Percentiles rank a stretch among this genome's conserved stretches.
Conservation (phyloP, 2,797 vertebrate species). For the Sebastes matsubarae region DNA sequence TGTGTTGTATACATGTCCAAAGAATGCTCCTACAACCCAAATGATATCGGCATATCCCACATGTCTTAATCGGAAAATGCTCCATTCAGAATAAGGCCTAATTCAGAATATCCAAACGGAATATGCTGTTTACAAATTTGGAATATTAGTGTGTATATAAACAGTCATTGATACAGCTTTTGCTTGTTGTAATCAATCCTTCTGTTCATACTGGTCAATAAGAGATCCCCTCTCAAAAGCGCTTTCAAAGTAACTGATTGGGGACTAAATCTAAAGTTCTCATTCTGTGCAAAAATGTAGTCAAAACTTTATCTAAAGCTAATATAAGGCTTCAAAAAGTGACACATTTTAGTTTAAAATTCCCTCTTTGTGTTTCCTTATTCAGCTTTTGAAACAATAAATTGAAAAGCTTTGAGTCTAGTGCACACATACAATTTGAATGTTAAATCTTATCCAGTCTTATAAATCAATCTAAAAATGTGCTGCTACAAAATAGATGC, state of each 20-base stretch:
- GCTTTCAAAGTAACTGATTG: background rate
- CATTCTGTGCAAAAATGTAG: background rate
- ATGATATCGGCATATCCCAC: too few relatives aligned
- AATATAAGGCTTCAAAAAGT: background rate
- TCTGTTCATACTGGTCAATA: background rate
- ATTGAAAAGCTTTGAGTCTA: background rate
- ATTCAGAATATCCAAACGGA: background rate
- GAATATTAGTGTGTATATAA: background rate
- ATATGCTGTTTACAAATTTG: background rate
- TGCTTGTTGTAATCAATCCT: background rate
- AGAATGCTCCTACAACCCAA: too few relatives aligned
- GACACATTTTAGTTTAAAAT: background rate
- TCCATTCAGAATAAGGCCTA: background rate
- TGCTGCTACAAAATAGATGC: background rate
- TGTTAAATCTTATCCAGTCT: background rate
- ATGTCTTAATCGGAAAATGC: background rate
- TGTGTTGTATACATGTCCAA: too few relatives aligned
- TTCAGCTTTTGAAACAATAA: background rate
- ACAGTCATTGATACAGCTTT: background rate
- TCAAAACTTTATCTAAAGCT: background rate
- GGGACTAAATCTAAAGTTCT: fast-evolving
- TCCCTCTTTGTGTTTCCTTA: background rate
- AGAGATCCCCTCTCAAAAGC: background rate
- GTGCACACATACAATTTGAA: background rate
- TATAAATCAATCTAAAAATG: background rate